Evolutionary conservation across 2,888 invertebrate species (phyloP).

Genomic region (Lasioglossum leucozonium): DNA sequence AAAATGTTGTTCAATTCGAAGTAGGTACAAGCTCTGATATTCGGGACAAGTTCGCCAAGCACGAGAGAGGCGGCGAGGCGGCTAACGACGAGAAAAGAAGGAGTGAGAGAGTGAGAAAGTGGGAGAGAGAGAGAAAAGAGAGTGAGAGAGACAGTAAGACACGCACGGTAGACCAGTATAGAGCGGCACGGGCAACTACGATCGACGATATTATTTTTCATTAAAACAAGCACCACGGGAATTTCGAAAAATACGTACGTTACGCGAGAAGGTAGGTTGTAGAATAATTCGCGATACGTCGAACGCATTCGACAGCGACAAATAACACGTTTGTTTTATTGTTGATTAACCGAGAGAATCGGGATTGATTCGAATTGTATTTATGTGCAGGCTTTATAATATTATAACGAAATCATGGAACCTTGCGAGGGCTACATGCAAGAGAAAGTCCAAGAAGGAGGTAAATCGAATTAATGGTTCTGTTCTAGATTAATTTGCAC

Average conservation of each 20-base stretch:
- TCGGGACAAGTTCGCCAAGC: constrained; percentile 64
- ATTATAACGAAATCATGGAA: constrained; percentile 75
- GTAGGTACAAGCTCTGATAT: constrained; percentile 51
- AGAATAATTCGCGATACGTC: constrained; percentile 21
- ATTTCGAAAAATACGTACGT: constrained; percentile 57
- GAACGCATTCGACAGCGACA: neutral
- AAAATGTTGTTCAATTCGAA: constrained; percentile 49
- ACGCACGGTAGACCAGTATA: constrained; percentile 57
- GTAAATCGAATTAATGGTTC: constrained; percentile 63
- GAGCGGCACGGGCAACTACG: constrained; percentile 63
- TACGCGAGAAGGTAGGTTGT: constrained; percentile 41
- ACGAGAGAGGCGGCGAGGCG: constrained; percentile 57
- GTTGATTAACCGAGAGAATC: constrained; percentile 34
- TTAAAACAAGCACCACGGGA: constrained; percentile 52
- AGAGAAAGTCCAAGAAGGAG: constrained; percentile 74
- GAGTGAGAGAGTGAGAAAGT: neutral
- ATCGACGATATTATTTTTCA: constrained; percentile 67
- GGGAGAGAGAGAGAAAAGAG: constrained; percentile 23
- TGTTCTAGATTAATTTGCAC: constrained; percentile 27
- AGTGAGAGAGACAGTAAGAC: constrained; percentile 48
- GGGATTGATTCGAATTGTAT: constrained; percentile 64
- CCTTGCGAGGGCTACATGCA: constrained; percentile 66
- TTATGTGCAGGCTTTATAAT: constrained; percentile 64
- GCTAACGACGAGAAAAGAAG: neutral
- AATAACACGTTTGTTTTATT: neutral